Conservation (phyloP, 2,797 vertebrate genomes). For the Poeciliopsis infans region DNA sequence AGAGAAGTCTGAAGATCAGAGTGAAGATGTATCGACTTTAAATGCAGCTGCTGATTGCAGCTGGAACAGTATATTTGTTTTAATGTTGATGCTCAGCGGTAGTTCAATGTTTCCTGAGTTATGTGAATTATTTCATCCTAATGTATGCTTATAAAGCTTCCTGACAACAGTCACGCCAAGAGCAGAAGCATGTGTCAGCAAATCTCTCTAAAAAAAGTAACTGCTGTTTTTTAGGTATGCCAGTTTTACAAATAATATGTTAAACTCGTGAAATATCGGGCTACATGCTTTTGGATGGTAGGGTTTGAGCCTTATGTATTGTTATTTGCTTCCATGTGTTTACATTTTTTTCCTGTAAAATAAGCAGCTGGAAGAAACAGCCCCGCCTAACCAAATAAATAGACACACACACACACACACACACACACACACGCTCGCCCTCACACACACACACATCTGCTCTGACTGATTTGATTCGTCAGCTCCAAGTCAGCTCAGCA, state of each 20-base stretch:
- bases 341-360: neutral
- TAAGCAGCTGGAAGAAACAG: neutral
- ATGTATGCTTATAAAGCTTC: slow-evolving; percentile 18
- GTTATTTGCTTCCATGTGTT: neutral
- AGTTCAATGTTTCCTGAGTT: slow-evolving; percentile 21
- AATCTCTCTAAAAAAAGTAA: slow-evolving; percentile 19
- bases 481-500: neutral
- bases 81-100: slow-evolving; percentile 10
- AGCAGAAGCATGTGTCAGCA: slow-evolving; percentile 39
- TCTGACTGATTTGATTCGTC: neutral
- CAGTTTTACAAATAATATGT: slow-evolving; percentile 1
- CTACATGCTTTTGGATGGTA: neutral
- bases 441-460: neutral
- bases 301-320: neutral
- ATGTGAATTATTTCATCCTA: slow-evolving; percentile 12
- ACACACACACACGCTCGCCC: neutral
- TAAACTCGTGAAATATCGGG: neutral
- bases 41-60: slow-evolving; percentile 15
- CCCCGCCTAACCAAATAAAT: neutral
- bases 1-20: slow-evolving; percentile 40
- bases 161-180: slow-evolving; percentile 29
- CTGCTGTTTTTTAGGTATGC: slow-evolving; percentile 15
- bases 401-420: too few species aligned
- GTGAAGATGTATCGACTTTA: slow-evolving; percentile 18
- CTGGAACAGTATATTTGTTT: slow-evolving; percentile 36